A percentile compares a stretch with the other conserved stretches of the same genome.
Evolutionary conservation across 2,888 invertebrate species (phyloP).

Genomic region (Biston betularia): DNA sequence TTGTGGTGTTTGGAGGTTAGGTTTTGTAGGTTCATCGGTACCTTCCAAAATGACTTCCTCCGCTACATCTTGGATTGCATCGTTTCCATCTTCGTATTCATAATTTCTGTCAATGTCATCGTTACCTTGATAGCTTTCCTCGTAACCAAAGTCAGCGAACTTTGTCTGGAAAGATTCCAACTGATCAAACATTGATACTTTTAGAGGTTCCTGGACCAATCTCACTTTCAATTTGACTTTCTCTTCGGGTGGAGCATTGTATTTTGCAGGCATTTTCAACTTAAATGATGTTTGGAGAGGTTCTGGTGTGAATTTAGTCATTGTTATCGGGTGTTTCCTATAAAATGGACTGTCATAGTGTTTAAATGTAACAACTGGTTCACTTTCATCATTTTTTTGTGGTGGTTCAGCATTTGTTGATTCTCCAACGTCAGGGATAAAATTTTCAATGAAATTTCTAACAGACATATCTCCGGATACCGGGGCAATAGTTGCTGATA

Average conservation of each 20-base stretch:
- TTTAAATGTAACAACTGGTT: constrained; percentile 51
- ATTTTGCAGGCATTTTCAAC: constrained; percentile 65
- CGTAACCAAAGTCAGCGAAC: neutral
- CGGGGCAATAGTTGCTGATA: constrained; percentile 54
- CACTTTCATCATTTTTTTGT: constrained; percentile 6
- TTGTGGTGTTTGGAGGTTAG: constrained; percentile 42
- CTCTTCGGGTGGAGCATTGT: constrained; percentile 49
- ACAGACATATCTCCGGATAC: constrained; percentile 60
- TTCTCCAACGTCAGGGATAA: constrained; percentile 63
- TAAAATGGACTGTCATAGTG: constrained; percentile 28
- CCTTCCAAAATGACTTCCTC: constrained; percentile 70
- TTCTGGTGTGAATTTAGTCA: constrained; percentile 58
- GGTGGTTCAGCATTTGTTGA: constrained; percentile 43
- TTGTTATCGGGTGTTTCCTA: constrained; percentile 56
- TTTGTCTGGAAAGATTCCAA: neutral
- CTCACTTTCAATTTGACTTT: constrained; percentile 53
- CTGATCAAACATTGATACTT: constrained; percentile 19
- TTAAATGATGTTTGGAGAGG: constrained; percentile 23
- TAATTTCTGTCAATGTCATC: constrained; percentile 37
- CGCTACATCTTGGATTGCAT: constrained; percentile 70
- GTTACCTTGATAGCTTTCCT: constrained; percentile 25
- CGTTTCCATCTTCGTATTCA: constrained; percentile 43
- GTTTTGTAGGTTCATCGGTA: constrained; percentile 51
- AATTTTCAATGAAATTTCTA: constrained; percentile 73
- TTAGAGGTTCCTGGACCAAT: constrained; percentile 46